A percentile compares a stretch with the other conserved stretches of the same genome.
Conservation (phyloP, 2,888 invertebrate species). For the Pandemis corylana region DNA sequence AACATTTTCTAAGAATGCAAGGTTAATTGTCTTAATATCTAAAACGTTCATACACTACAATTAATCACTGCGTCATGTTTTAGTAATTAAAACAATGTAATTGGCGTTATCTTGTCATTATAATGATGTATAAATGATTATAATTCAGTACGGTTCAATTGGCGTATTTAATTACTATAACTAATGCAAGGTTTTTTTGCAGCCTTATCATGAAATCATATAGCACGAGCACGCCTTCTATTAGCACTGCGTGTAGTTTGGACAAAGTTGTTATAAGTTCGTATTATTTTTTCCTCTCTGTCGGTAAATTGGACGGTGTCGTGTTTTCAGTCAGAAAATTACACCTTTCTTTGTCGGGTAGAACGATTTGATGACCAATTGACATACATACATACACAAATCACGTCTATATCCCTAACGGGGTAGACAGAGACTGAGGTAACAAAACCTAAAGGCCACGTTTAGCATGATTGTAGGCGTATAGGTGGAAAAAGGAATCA, state of each 20-base stretch:
- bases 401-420: too few species aligned
- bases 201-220: slow-evolving; percentile 1
- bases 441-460: too few species aligned
- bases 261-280: neutral
- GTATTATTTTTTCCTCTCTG: neutral
- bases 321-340: too few species aligned
- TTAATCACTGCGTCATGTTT: slow-evolving; percentile 24
- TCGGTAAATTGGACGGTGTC: neutral
- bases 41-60: slow-evolving; percentile 23
- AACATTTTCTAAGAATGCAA: slow-evolving; percentile 21
- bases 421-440: too few species aligned
- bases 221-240: neutral
- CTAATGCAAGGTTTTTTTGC: slow-evolving; percentile 16
- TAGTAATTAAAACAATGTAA: slow-evolving; percentile 20
- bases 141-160: slow-evolving; percentile 13
- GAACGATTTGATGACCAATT: too few species aligned
- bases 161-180: slow-evolving; percentile 18
- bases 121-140: slow-evolving; percentile 22
- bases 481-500: too few species aligned
- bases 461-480: too few species aligned
- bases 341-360: too few species aligned
- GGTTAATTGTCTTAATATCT: slow-evolving; percentile 11
- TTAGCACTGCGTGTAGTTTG: neutral
- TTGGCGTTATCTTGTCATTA: slow-evolving; percentile 21
- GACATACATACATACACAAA: too few species aligned